Percentiles rank a stretch among this genome's conserved stretches.
phyloP scores from a whole-genome alignment of 2,113 vertebrate species.

The Pteropus alecto region DNA sequence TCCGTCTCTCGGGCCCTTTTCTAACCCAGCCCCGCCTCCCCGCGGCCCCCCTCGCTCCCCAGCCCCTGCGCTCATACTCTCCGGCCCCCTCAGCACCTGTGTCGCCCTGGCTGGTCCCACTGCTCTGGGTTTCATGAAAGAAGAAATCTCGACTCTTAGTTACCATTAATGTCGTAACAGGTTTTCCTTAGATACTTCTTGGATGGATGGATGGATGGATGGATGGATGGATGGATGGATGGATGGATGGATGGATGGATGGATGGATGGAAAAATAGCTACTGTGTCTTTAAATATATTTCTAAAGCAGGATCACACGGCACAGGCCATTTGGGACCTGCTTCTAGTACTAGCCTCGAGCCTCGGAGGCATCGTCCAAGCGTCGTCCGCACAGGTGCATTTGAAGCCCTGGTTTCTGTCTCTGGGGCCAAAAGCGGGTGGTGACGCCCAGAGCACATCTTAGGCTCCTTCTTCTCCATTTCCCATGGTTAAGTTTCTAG shows the following conservation, averaged over 20 bases:
- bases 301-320: fast-evolving
- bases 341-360: background rate
- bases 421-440: too few relatives aligned
- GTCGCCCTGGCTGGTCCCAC: too few relatives aligned
- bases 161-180: fast-evolving
- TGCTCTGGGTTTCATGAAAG: background rate
- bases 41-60: too few relatives aligned
- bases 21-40: background rate
- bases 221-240: background rate
- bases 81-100: background rate
- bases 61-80: background rate
- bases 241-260: too few relatives aligned
- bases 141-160: background rate
- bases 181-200: too few relatives aligned
- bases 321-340: background rate
- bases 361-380: background rate
- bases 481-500: background rate
- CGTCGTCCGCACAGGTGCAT: fast-evolving
- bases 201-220: background rate
- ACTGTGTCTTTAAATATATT: background rate
- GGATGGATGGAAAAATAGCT: too few relatives aligned
- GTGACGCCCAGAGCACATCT: background rate
- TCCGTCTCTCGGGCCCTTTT: background rate
- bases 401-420: background rate
- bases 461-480: fast-evolving